phyloP scores from a whole-genome alignment of 2,113 vertebrate species.

The Thryonomys swinderianus region DNA sequence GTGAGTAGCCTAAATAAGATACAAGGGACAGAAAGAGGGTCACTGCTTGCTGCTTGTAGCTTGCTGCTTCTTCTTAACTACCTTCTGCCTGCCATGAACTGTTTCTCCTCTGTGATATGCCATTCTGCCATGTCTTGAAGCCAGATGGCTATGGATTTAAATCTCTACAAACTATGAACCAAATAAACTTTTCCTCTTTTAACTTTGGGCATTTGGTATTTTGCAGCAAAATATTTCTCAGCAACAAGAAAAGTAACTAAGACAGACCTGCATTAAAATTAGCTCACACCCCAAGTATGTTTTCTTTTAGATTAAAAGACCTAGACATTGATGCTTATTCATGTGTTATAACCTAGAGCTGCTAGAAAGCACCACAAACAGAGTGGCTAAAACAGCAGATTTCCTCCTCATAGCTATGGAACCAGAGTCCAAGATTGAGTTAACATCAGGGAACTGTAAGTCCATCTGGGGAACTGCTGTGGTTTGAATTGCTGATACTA shows the following conservation, averaged over 20 bases:
- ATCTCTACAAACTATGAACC: not conserved
- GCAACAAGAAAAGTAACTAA: not conserved
- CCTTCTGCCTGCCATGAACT: not conserved
- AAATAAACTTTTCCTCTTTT: not conserved
- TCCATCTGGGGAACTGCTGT: too few species aligned
- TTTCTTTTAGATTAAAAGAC: fast-evolving
- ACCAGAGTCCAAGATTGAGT: not conserved
- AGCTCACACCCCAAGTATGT: fast-evolving
- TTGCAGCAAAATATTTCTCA: too few species aligned
- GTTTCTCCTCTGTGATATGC: not conserved
- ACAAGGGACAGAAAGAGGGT: not conserved
- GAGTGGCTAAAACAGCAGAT: not conserved
- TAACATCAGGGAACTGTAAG: too few species aligned
- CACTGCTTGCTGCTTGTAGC: not conserved
- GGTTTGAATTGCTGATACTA: not conserved
- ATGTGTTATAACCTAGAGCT: not conserved
- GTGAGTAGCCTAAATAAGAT: not conserved
- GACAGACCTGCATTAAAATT: not conserved
- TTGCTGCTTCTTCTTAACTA: not conserved
- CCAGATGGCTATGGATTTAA: not conserved
- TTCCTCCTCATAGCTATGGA: not conserved
- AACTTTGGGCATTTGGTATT: not conserved
- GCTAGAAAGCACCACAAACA: not conserved
- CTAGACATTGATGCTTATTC: fast-evolving
- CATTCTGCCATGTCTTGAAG: not conserved